Percentiles rank a stretch among this genome's conserved stretches.
Evolutionary conservation across 1,140 invertebrate genomes (phyloP).

Genomic region (Diachasmimorpha longicaudata): DNA sequence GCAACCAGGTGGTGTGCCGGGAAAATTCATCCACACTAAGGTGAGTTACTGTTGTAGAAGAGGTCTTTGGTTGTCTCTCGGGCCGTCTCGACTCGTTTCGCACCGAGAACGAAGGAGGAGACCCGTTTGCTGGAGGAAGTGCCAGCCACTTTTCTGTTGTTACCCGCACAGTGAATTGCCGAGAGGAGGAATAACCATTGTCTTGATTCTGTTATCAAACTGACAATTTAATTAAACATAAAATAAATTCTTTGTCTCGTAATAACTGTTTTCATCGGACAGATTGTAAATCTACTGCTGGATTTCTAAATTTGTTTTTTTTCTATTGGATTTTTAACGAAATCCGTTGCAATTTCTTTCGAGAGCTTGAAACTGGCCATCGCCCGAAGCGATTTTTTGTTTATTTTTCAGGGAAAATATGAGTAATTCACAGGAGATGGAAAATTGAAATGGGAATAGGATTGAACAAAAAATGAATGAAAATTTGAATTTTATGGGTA

Average conservation of each 20-base stretch:
- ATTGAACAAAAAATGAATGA: too few relatives aligned
- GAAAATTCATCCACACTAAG: not conserved
- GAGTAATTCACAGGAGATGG: too few relatives aligned
- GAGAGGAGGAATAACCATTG: not conserved
- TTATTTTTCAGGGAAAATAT: too few relatives aligned
- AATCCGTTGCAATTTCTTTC: not conserved
- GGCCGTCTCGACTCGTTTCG: constrained; percentile 26
- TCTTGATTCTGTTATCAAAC: not conserved
- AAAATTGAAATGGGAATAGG: too few relatives aligned
- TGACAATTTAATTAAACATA: not conserved
- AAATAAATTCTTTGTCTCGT: not conserved
- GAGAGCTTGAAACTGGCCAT: too few relatives aligned
- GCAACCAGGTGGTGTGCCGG: not conserved
- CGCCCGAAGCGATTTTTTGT: too few relatives aligned
- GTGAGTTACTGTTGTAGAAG: not conserved
- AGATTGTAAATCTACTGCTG: too few relatives aligned
- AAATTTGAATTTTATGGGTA: too few relatives aligned
- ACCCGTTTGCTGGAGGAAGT: constrained; percentile 10
- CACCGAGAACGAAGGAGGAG: constrained; percentile 19
- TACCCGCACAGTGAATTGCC: not conserved
- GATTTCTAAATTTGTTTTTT: too few relatives aligned
- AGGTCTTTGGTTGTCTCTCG: not conserved
- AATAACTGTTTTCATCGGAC: not conserved
- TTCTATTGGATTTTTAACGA: too few relatives aligned
- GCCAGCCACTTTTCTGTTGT: not conserved